Evolutionary conservation across 2,113 vertebrate genomes (phyloP), one percentile per base, ranked within the genome.

Genomic region (Entelurus aequoreus): DNA sequence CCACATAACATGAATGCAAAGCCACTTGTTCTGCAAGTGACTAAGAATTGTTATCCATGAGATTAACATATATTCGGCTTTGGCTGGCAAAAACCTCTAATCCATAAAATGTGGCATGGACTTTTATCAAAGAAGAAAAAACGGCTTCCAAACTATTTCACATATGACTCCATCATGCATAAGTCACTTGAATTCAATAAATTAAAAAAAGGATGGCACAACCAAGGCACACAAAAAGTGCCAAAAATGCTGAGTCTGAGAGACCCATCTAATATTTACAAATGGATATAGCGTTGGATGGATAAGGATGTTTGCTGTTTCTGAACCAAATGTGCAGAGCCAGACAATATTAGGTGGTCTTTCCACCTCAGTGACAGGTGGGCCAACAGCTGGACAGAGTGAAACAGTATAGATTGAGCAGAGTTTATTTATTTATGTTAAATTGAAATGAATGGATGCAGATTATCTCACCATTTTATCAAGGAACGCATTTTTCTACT

Each of bases 231-330:
- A 65, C 16, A 62, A 58, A 66, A 68, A 49, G 52, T 72, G 49
- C 57, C 44, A 60, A n/a, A 54, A 72, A 73, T 16, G 78, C 72
- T 70, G 81, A 77, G 64, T 80, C 60, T 65, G 54, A 62, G 63
- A 56, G 40, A 48, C 48, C n/a, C 66, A 65, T 63, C 40, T 49
- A 54, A 56, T 69, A 72, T 79, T 77, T 72, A 71, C 72, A 69
- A 66, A 72, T 36, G 35, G 62, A 65, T 28, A 52, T 28, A 63
- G 55, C 60, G 64, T 66, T 0, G 10, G 47, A 63, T 74, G 80
- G 77, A 70, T 78, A 68, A 56, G 63, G 28, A 61, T 44, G 12
- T 16, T 57, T 65, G 58, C 74, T 81, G 72, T 86, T 83, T 80
- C 68, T 68, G 65, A 76, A 74, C 35, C 46, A 60, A 65, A 77